Base-by-base conservation (phyloP, 2,888 invertebrate genomes). In the Chrysolina haemoptera region DNA sequence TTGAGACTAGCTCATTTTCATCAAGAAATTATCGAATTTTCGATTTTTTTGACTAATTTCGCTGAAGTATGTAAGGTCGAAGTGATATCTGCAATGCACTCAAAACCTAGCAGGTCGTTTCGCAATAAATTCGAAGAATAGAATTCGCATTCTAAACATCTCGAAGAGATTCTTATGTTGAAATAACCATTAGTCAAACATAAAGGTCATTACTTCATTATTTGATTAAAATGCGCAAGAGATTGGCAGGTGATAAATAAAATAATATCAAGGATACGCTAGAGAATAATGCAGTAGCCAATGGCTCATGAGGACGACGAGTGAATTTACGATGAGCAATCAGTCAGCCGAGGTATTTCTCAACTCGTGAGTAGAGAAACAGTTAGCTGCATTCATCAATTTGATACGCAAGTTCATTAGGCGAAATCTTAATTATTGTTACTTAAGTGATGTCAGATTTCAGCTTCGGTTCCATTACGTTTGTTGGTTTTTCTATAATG, bases 201-300 rank as follows among this genome's bases (percentile, higher is more conserved):
- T 59, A 59, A 59, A 59, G 59, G 59, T 59, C 59, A 59, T n/a
- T 59, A 59, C 59, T 22, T n/a, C n/a, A 59, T 59, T 27, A 59
- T 59, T 59, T 16, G n/a, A 59, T 59, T 27, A 10, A 35, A 59
- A 27, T 59, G 27, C 14, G 14, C 14, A 59, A 59, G 59, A n/a
- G 59, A 59, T 59, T 59, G 59, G 14, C 22, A 59, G 22, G 35
- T n/a, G 59, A 59, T 59, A 35, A 59, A 59, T 59, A 16, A 35
- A 59, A 14, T 59, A 59, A 59, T 22, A 27, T n/a, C 59, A n/a
- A 59, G 59, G 59, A 59, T 22, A 59, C 8, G 8, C 35, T 16
- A n/a, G 59, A 35, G 12, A 59, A 35, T 59, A 35, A 35, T 59
- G 59, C 59, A 10, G 59, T 59, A 59, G 59, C 59, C 59, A 59